Conservation (phyloP, 2,797 vertebrate species). For the Lerista edwardsae region DNA sequence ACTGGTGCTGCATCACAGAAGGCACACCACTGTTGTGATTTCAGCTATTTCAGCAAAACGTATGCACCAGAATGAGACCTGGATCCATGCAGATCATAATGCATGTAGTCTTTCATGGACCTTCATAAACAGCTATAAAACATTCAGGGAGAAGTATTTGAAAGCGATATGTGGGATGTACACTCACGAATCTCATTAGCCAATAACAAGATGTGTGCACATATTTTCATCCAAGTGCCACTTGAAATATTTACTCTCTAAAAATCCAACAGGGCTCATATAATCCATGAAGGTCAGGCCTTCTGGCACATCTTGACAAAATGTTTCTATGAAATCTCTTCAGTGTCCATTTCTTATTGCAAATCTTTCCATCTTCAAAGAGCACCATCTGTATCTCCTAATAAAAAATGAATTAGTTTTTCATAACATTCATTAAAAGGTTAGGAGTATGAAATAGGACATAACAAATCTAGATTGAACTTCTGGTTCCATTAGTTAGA, state of each 20-base stretch:
- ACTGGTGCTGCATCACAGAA: too few relatives aligned
- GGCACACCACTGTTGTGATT: background rate
- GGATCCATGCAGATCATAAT: background rate
- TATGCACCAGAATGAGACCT: background rate
- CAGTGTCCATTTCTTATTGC: background rate
- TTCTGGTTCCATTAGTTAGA: background rate
- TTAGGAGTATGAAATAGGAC: background rate
- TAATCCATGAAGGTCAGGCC: constrained; percentile 13
- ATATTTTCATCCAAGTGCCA: constrained; percentile 4
- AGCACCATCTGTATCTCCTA: background rate
- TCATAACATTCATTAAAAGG: background rate
- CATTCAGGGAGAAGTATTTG: constrained; percentile 42
- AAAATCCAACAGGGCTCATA: background rate
- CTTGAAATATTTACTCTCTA: constrained; percentile 39
- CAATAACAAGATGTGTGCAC: constrained; percentile 39
- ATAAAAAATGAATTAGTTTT: constrained; percentile 20
- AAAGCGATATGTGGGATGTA: constrained; percentile 48
- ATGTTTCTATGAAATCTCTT: background rate
- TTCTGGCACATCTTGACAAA: constrained; percentile 1
- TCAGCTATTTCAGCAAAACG: constrained; percentile 33
- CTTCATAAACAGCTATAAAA: constrained; percentile 31
- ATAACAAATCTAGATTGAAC: background rate
- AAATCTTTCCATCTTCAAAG: background rate
- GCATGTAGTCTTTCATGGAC: constrained; percentile 31
- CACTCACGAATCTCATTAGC: constrained; percentile 62